Percentiles rank a stretch among this genome's conserved stretches.
These are phyloP conservation scores for Dysidea cf. avara DNA, from an alignment of 37 sponge, comb jelly and placozoan genomes.

Conservation along the genomic window DNA sequence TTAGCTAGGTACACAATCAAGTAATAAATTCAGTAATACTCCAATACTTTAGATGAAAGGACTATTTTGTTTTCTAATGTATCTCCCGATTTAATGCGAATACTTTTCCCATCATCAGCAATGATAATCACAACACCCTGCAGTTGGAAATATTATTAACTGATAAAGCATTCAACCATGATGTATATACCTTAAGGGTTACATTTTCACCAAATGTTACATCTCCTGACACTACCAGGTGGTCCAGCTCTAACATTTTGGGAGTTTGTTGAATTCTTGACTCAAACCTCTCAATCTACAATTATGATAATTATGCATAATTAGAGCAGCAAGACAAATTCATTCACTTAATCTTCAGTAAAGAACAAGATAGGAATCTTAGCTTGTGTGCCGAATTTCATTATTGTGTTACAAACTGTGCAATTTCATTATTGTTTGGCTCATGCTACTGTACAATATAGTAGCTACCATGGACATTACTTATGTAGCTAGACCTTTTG, in stretches of 20 bases:
- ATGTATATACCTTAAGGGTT: constrained; percentile 56
- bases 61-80: constrained; percentile 95
- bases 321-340: no score
- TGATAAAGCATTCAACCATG: not conserved
- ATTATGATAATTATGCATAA: no score
- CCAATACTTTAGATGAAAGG: no score
- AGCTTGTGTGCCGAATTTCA: no score
- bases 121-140: constrained; percentile 98
- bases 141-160: not conserved
- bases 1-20: no score
- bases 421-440: no score
- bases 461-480: constrained; percentile 77
- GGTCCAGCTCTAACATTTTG: constrained; percentile 92
- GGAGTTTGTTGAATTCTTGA: constrained; percentile 87
- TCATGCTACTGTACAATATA: no score
- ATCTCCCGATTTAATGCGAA: constrained; percentile 86
- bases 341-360: no score
- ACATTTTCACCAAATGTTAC: constrained; percentile 91
- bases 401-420: no score
- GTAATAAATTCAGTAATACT: no score
- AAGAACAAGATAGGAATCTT: no score
- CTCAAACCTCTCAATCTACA: no score
- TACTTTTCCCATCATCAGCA: constrained; percentile 96
- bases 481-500: constrained; percentile 70
- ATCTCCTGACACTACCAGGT: constrained; percentile 94